Base-by-base conservation (phyloP, 2,888 invertebrate species). In the Mycalesis mineus region DNA sequence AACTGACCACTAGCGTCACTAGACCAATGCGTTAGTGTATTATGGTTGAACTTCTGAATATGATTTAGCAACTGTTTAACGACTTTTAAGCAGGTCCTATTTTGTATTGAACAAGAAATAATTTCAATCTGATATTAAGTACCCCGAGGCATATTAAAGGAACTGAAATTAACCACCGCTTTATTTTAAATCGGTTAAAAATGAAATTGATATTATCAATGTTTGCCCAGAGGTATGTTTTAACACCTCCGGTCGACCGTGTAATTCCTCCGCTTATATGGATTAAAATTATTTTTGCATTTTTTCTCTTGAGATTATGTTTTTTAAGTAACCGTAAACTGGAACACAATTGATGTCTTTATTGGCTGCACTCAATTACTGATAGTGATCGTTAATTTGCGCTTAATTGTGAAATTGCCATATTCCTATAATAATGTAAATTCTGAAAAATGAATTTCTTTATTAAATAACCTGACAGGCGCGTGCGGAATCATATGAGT, bases 361-460 rank as follows among this genome's bases (percentile, higher is more conserved):
- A 68, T 68, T 59, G 57, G 57, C 58, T 40, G 57, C 61, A 57
- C 67, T 75, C 80, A 81, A 83, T 84, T 83, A 82, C 67, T 66
- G 84, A 84, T 84, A 80, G 72, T 65, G 71, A 84, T 84, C 84
- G 65, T 75, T 76, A 78, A 79, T 81, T 75, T 67, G 59, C 57
- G 55, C 58, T 68, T 65, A 68, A 71, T 68, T 67, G 63, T 61
- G 65, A 64, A 64, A 68, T 57, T 62, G 59, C 69, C 67, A 66
- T 66, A 68, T 63, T 57, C 62, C 63, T 60, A 62, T 60, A 63
- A 64, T 65, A 64, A 67, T 62, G 59, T 61, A 61, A 66, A 65
- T 68, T 65, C 58, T 57, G 68, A 65, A 71, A 68, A 72, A 63
- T 63, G 69, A 73, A 67, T 68, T 69, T 72, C 67, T 70, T 71